phyloP scores from a whole-genome alignment of 2,113 vertebrate genomes.

The Uria lomvia region DNA sequence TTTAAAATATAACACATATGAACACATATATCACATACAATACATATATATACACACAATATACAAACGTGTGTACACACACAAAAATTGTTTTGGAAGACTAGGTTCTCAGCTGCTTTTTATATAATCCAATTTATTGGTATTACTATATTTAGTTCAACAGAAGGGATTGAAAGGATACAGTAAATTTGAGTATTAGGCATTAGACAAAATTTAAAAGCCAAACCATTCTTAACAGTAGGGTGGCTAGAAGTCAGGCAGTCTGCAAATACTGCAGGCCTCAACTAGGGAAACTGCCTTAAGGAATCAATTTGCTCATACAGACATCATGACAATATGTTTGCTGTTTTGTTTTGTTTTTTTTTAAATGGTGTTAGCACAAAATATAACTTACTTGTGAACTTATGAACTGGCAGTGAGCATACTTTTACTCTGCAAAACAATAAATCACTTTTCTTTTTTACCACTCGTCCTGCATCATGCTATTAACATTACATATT shows the following conservation, averaged over 20 bases:
- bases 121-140: not conserved
- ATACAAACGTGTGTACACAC: not conserved
- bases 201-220: not conserved
- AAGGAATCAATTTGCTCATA: not conserved
- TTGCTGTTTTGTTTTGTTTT: not conserved
- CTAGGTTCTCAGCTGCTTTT: not conserved
- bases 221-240: not conserved
- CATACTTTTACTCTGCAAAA: not conserved
- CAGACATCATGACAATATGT: not conserved
- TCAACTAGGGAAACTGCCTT: not conserved
- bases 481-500: not conserved
- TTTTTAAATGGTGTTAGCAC: not conserved
- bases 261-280: not conserved
- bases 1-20: not conserved
- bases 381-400: not conserved
- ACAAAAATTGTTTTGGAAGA: not conserved
- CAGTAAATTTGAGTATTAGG: not conserved
- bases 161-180: not conserved
- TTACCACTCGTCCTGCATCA: not conserved
- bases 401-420: not conserved
- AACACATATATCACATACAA: not conserved
- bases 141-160: not conserved
- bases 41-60: not conserved
- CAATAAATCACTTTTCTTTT: not conserved
- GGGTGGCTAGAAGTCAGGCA: not conserved